Evolutionary conservation across 1,140 invertebrate species (phyloP), one percentile per base, ranked within the genome.

Genomic region (Drusus annulatus): DNA sequence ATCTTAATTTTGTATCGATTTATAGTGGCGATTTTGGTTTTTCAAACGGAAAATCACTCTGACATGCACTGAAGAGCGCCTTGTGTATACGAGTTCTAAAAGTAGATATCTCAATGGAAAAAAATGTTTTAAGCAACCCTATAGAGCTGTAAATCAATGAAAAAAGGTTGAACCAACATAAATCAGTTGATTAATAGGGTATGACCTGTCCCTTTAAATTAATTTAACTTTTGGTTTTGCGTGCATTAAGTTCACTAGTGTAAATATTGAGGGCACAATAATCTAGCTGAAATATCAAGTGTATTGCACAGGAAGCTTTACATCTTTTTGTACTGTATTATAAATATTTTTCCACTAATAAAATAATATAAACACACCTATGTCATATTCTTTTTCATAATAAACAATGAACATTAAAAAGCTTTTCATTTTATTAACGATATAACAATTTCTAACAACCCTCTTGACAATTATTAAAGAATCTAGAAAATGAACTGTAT

Each of bases 331-430:
- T 74, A 74, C 52, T 25, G 69, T 74, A 69, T 50, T 50, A 45
- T 16, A 74, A 52, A 74, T 74, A 54, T 74, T 74, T 74, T 74
- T 74, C 28, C n/a, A 31, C 51, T 28, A 54, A 23, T 74, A 74
- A 21, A 25, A 17, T 63, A 63, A 28, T 74, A 23, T 74, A 56
- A 74, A 74, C 69, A 54, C 69, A 74, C 21, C 28, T 69, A 50
- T 69, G 31, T 50, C 31, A 56, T 74, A 74, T 36, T 74, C 69
- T 74, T 54, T 68, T 74, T 74, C 50, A 21, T 74, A 74, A 74
- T 74, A 74, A 74, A 74, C 52, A 25, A 74, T 45, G 17, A 69
- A 45, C 36, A 21, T 45, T 17, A 19, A 56, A 17, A 56, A 7
- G 19, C 52, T 10, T 17, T 17, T 56, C 0, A 17, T 17, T 56